These are phyloP conservation scores for Panagrolaimus sp. DNA, from an alignment of 1,140 invertebrate genomes.

Conservation along the genomic window DNA sequence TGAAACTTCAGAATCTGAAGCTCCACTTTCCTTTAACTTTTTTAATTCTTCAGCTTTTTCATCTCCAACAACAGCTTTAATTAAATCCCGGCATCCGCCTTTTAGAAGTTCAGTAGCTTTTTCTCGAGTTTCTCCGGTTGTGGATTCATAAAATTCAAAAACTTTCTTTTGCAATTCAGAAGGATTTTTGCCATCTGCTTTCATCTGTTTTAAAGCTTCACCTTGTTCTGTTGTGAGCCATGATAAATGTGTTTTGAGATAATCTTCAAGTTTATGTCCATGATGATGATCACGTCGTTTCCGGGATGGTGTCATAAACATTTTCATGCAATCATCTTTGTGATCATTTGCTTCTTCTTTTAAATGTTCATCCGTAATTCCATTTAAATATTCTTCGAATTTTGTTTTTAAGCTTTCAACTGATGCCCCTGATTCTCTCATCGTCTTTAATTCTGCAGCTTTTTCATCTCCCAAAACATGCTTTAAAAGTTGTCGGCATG, in stretches of 20 bases:
- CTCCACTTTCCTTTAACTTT: slow-evolving; percentile 40
- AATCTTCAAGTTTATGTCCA: slow-evolving; percentile 38
- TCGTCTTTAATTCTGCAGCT: slow-evolving; percentile 30
- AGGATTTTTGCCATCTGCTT: slow-evolving; percentile 1
- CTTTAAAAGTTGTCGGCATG: slow-evolving; percentile 29
- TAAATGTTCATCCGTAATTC: slow-evolving; percentile 18
- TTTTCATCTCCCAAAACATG: slow-evolving; percentile 35
- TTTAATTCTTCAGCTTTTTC: slow-evolving; percentile 46
- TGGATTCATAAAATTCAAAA: neutral
- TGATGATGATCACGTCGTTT: slow-evolving; percentile 32
- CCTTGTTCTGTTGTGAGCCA: slow-evolving; percentile 36
- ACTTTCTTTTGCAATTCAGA: neutral
- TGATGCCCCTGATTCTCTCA: slow-evolving; percentile 33
- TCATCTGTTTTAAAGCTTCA: slow-evolving; percentile 35
- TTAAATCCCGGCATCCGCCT: slow-evolving; percentile 25
- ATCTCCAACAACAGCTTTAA: slow-evolving; percentile 34
- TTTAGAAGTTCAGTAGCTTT: slow-evolving; percentile 28
- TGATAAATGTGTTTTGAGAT: slow-evolving; percentile 37
- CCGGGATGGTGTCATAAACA: slow-evolving; percentile 12
- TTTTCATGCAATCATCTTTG: neutral
- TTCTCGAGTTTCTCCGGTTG: slow-evolving; percentile 15
- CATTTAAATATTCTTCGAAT: slow-evolving; percentile 24
- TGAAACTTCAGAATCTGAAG: slow-evolving; percentile 25
- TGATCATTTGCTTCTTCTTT: slow-evolving; percentile 23
- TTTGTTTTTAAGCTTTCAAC: slow-evolving; percentile 31